Percentiles rank a stretch among this genome's conserved stretches.
phyloP scores from a whole-genome alignment of 2,113 vertebrate species.

The Leptobrachium leishanense region DNA sequence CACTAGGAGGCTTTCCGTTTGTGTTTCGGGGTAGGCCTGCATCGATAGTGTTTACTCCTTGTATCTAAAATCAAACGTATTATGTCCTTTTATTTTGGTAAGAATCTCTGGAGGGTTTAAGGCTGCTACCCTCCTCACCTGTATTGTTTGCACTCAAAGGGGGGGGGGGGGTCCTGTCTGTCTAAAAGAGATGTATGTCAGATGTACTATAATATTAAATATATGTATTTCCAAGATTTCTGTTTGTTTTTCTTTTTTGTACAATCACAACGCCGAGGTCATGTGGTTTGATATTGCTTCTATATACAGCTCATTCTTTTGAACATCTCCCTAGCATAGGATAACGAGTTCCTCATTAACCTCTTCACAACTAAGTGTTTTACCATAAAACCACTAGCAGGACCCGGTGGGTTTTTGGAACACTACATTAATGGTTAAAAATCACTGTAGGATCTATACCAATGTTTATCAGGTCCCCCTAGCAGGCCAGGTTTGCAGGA shows the following conservation, averaged over 20 bases:
- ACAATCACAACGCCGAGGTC: neutral
- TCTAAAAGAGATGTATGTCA: constrained; percentile 29
- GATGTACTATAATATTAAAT: constrained; percentile 41
- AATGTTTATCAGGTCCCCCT: no score
- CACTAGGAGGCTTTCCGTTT: no score
- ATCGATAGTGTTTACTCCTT: neutral
- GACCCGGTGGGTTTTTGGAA: no score
- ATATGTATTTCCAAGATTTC: constrained; percentile 35
- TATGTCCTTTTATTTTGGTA: neutral
- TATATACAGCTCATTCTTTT: no score
- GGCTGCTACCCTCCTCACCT: constrained; percentile 25
- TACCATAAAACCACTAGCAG: no score
- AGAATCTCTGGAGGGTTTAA: constrained; percentile 3
- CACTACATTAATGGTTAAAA: no score
- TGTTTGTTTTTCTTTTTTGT: neutral
- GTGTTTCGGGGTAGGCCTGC: neutral
- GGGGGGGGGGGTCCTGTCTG: constrained; percentile 14
- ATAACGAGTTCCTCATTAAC: no score
- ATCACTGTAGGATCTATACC: no score
- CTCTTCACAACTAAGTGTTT: no score
- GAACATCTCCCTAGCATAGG: no score
- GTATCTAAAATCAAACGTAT: neutral
- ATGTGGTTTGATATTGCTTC: no score
- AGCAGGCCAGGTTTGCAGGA: no score
- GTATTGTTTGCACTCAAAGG: neutral